phyloP scores from a whole-genome alignment of 2,113 vertebrate genomes.

The Chelonoidis abingdonii region DNA sequence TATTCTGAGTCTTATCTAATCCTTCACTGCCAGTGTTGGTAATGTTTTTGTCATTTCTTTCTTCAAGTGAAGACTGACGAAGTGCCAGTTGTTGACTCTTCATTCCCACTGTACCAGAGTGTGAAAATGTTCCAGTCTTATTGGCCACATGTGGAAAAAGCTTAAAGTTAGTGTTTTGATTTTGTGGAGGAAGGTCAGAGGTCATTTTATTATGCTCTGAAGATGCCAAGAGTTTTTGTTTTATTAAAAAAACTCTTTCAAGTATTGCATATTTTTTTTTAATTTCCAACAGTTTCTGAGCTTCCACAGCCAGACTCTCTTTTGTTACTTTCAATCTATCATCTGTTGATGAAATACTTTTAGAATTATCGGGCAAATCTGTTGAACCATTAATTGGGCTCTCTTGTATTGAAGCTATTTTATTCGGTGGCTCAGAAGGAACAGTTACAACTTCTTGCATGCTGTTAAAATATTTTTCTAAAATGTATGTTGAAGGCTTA shows the following conservation, averaged over 20 bases:
- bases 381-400: background rate
- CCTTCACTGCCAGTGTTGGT: background rate
- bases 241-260: constrained; percentile 68
- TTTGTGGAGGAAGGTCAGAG: background rate
- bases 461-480: constrained; percentile 20
- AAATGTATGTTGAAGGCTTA: background rate
- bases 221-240: constrained; percentile 49
- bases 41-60: constrained; percentile 17
- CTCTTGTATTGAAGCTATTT: constrained; percentile 35
- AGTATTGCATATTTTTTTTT: constrained; percentile 68
- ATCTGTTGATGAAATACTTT: background rate
- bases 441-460: constrained; percentile 38
- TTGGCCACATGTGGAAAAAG: background rate
- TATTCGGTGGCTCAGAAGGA: background rate
- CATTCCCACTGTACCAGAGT: background rate
- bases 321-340: background rate
- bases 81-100: background rate
- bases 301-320: constrained; percentile 69
- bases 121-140: background rate
- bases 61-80: constrained; percentile 15
- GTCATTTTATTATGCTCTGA: constrained; percentile 32
- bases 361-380: constrained; percentile 1
- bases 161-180: background rate
- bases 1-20: background rate
- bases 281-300: constrained; percentile 59